phyloP scores from a whole-genome alignment of 2,888 invertebrate genomes.

The Pimpla rufipes region DNA sequence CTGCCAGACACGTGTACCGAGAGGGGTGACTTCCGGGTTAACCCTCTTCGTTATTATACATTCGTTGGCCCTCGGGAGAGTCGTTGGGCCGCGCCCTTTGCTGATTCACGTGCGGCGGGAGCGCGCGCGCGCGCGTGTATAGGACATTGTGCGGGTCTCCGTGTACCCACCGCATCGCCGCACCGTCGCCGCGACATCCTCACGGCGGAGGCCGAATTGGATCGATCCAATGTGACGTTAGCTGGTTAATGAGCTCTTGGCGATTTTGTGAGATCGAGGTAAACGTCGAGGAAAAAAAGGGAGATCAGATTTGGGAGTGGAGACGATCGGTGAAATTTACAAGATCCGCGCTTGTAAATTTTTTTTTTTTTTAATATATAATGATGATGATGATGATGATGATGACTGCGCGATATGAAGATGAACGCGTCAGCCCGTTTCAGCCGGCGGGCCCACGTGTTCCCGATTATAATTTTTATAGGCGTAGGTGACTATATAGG shows the following conservation, averaged over 20 bases:
- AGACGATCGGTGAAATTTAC: slow-evolving; percentile 14
- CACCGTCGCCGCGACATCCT: background rate
- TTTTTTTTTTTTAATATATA: too few relatives aligned
- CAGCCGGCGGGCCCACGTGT: slow-evolving; percentile 57
- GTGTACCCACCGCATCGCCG: background rate
- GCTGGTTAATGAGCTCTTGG: slow-evolving; percentile 12
- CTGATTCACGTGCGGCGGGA: background rate
- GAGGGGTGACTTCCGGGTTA: slow-evolving; percentile 19
- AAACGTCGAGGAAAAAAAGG: background rate
- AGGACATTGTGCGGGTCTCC: background rate
- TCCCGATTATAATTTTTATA: slow-evolving; percentile 37
- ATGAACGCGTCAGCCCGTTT: slow-evolving; percentile 49
- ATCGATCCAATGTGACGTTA: slow-evolving; percentile 5
- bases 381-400: too few relatives aligned
- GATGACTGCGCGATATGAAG: slow-evolving; percentile 34
- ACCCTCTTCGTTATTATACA: slow-evolving; percentile 22
- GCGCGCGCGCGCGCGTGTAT: background rate
- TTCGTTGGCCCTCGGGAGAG: slow-evolving; percentile 1
- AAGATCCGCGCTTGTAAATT: slow-evolving; percentile 22
- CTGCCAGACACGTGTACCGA: background rate
- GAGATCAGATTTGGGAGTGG: background rate
- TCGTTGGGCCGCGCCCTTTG: slow-evolving; percentile 5
- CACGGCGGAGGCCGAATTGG: background rate
- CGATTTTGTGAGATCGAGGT: slow-evolving; percentile 16
- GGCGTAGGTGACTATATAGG: slow-evolving; percentile 41